Evolutionary conservation across 2,113 vertebrate genomes (phyloP), one percentile per base, ranked within the genome.

Genomic region (Cololabis saira): DNA sequence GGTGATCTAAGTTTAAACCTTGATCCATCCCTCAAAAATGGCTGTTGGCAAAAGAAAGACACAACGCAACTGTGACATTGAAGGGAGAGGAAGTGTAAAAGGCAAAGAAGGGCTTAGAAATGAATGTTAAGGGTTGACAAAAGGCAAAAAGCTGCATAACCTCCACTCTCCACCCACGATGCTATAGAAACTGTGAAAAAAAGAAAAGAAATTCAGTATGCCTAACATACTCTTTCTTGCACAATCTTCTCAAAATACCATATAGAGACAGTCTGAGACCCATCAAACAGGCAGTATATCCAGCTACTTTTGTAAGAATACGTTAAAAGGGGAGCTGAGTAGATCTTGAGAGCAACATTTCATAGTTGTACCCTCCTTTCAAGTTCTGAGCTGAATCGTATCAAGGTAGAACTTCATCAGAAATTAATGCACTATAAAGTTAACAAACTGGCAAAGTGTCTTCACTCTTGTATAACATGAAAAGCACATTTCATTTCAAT

Each of bases 91-190:
- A 71, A 80, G 79, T 72, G 69, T 64, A 70, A 78, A 75, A 77
- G 55, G 79, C 72, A 73, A 90, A 87, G 83, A 80, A 84, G 76
- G 80, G 85, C 75, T 87, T 88, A 83, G 82, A 70, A 84, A 85
- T 74, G 47, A 86, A 78, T 82, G 79, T 82, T 71, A 80, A 64
- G 76, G 80, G 65, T 67, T 82, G 81, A 86, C 83, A 84, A 89
- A 90, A 87, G 77, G 77, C 66, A 79, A 89, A 82, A 82, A 86
- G 84, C 84, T 81, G 87, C 82, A 83, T 85, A 91, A 91, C 89
- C 87, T 91, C 79, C 89, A 78, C 78, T 88, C 59, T 80, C 72
- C 82, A 74, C 86, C 82, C 79, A 85, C 84, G 12, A 72, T 58
- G 64, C 68, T 44, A 51, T 60, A 69, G 66, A 77, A 72, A 55